A percentile compares a stretch with the other conserved stretches of the same genome.
These are phyloP conservation scores for Mesembrinibis cayennensis DNA, from an alignment of 2,113 vertebrate genomes.

Conservation along the genomic window DNA sequence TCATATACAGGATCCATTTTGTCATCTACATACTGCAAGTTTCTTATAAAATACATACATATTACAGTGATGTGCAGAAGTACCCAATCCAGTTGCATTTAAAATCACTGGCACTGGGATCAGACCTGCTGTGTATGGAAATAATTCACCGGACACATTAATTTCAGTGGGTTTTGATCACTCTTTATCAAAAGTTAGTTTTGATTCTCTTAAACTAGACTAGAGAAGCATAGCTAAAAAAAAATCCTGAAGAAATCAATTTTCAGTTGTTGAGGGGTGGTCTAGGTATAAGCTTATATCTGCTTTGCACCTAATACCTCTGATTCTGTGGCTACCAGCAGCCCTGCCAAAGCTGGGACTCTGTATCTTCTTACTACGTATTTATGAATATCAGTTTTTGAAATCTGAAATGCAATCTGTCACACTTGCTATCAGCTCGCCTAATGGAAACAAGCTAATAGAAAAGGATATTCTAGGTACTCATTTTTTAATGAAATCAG, in stretches of 20 bases:
- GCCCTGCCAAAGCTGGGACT: not conserved
- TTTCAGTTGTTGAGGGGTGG: not conserved
- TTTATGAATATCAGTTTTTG: not conserved
- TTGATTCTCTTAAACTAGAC: not conserved
- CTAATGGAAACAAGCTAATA: not conserved
- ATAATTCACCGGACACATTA: not conserved
- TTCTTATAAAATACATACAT: not conserved
- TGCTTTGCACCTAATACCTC: not conserved
- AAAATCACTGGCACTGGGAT: not conserved
- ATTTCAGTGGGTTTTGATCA: not conserved
- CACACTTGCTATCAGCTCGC: not conserved
- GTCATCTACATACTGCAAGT: not conserved
- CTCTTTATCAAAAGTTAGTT: not conserved
- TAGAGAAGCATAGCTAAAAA: not conserved
- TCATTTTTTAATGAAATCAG: not conserved
- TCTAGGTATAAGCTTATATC: not conserved
- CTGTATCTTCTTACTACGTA: not conserved
- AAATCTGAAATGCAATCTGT: not conserved
- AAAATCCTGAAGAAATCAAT: not conserved
- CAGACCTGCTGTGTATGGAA: not conserved
- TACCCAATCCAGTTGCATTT: not conserved
- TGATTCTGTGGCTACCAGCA: not conserved
- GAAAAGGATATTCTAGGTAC: not conserved
- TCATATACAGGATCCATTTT: not conserved
- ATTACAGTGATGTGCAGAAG: not conserved